phyloP scores from a whole-genome alignment of 2,888 invertebrate species.

The Epinotia nisella region DNA sequence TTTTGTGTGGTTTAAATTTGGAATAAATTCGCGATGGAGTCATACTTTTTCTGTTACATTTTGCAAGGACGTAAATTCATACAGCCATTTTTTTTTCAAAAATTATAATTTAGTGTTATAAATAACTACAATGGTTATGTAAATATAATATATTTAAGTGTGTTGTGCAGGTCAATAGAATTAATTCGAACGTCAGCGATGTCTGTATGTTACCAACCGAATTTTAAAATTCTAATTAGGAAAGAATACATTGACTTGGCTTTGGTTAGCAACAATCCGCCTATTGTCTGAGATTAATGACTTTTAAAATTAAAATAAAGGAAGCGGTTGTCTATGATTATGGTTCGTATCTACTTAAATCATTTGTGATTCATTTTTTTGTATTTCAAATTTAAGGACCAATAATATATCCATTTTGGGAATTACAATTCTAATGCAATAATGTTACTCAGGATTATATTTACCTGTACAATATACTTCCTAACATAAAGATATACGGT shows the following conservation, averaged over 20 bases:
- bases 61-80: background rate
- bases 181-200: slow-evolving; percentile 7
- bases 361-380: too few relatives aligned
- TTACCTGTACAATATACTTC: background rate
- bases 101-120: slow-evolving; percentile 5
- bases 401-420: too few relatives aligned
- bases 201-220: slow-evolving; percentile 17
- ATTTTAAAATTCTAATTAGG: slow-evolving; percentile 34
- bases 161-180: slow-evolving; percentile 34
- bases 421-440: too few relatives aligned
- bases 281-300: slow-evolving; percentile 32
- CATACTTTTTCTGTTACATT: background rate
- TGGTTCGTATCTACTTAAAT: background rate
- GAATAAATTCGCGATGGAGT: slow-evolving; percentile 2
- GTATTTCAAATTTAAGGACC: too few relatives aligned
- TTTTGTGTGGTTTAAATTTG: background rate
- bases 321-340: slow-evolving; percentile 7
- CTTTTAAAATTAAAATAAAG: slow-evolving; percentile 12
- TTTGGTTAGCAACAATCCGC: slow-evolving; percentile 30
- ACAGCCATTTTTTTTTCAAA: background rate
- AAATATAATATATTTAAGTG: slow-evolving; percentile 44
- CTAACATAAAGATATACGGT: too few relatives aligned
- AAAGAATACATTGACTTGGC: slow-evolving; percentile 24
- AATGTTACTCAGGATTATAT: background rate
- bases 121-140: slow-evolving; percentile 10